These are phyloP conservation scores for Leptinotarsa texana DNA, from an alignment of 1,140 invertebrate species.

Conservation along the genomic window DNA sequence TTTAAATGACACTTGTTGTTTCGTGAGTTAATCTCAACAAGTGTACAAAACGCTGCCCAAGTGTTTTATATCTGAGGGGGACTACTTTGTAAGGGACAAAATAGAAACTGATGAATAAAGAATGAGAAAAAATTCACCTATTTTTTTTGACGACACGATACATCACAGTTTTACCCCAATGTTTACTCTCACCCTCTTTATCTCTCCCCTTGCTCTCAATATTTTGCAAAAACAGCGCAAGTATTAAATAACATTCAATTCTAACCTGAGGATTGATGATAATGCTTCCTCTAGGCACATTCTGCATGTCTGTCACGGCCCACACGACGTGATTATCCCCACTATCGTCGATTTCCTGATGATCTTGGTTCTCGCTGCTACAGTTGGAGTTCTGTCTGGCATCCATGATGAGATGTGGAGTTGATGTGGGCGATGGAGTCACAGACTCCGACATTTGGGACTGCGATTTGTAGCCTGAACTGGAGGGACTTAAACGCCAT, in stretches of 20 bases:
- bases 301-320: constrained; percentile 81
- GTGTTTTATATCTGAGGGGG: too few relatives aligned
- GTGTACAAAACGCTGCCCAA: too few relatives aligned
- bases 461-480: constrained; percentile 78
- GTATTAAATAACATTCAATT: neutral
- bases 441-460: constrained; percentile 74
- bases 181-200: too few relatives aligned
- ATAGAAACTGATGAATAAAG: too few relatives aligned
- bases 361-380: constrained; percentile 31
- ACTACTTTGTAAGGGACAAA: too few relatives aligned
- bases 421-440: constrained; percentile 71
- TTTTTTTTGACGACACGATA: neutral
- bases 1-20: too few relatives aligned
- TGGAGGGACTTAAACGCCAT: constrained; percentile 77
- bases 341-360: constrained; percentile 28
- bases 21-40: too few relatives aligned
- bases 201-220: too few relatives aligned
- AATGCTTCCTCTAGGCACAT: constrained; percentile 80
- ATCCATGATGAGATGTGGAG: constrained; percentile 46
- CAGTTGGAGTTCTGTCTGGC: constrained; percentile 40
- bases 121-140: too few relatives aligned
- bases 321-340: constrained; percentile 68
- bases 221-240: too few relatives aligned
- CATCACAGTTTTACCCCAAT: neutral
- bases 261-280: constrained; percentile 81